Evolutionary conservation across 2,888 invertebrate species (phyloP), one percentile per base, ranked within the genome.

Genomic region (Tenodera sinensis): DNA sequence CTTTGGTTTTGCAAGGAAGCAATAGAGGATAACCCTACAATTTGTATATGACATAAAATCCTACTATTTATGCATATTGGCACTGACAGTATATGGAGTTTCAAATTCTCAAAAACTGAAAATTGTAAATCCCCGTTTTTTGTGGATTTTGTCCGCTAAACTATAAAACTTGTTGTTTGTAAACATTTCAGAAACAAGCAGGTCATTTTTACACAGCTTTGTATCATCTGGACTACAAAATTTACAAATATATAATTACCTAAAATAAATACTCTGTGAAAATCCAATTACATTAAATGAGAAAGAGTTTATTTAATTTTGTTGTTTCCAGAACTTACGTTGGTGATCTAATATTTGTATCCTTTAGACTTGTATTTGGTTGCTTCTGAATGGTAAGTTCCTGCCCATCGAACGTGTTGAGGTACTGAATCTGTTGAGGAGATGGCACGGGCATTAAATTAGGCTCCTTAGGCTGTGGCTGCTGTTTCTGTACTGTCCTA

Each of bases 301-400:
- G 20, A 71, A 71, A 71, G 20, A 6, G 15, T 6, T 71, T 20
- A 20, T 71, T 71, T 71, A 71, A 20, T 71, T 71, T 71, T 42
- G n/a, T 25, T 54, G 20, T 86, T 89, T 34, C 84, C 82, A 84
- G 90, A 90, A 95, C 96, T 95, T 95, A 97, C 97, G 96, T 95
- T 90, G 97, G 96, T 93, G 96, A 96, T 93, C 96, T 95, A 92
- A 96, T 95, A 95, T 93, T 93, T 93, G 94, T 90, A 93, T 95
- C 97, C 93, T 97, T 97, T 90, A 97, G 94, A 93, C 97, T 97
- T 83, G 97, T 97, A 93, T 98, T 98, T 87, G 98, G 97, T 94
- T 98, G 98, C 93, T 98, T 98, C 93, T 98, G 98, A 94, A 98
- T 98, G 92, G 98, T 98, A 92, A 98, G 94, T 94, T 98, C 98